Base-by-base conservation (phyloP, 1,140 invertebrate genomes). In the Diorhabda sublineata region DNA sequence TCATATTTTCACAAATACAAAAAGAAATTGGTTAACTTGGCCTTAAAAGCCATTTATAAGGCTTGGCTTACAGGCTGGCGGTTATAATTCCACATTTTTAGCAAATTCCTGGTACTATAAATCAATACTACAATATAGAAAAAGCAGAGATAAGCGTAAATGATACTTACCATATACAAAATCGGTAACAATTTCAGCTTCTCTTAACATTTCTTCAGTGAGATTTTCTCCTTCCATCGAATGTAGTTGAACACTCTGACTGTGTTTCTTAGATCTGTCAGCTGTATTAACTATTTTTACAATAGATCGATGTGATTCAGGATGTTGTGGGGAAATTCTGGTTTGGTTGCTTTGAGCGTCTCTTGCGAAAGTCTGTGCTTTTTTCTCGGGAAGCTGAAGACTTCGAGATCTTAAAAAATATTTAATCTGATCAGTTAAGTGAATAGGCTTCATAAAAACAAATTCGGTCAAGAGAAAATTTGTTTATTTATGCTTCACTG, bases 381-480 rank as follows among this genome's bases (percentile, higher is more conserved):
- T 83, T 69, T 83, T 83, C 71, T 86, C 85, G 0, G 85, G 85
- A 9, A 87, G 76, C 72, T 87, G 86, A 45, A 87, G 79, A 74
- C 85, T 86, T 26, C 84, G 77, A 2, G 85, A 87, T 11, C 85
- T 60, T 6, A 1, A 60, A 42, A 7, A 60, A 60, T 2, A 56
- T 7, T 6, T n/a, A 56, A 56, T 6, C 1, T 5, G 5, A 59
- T 59, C 11, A 59, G 5, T 42, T 5, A 59, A 26, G 26, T 11
- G 11, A 11, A 5, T 59, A 11, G 5, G 58, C 11, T 59, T 5
- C 5, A 5, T 59, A 56, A n/a, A 56, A 56, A 26, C 26, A 26
- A 26, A 26, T 26, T 2, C 26, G 26, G 26, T 26, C 26, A 26
- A 0, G 26, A 26, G 26, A 26, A 26, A 26, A 26, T 26, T 26